phyloP scores from a whole-genome alignment of 2,888 invertebrate species.

The Keiferia lycopersicella region DNA sequence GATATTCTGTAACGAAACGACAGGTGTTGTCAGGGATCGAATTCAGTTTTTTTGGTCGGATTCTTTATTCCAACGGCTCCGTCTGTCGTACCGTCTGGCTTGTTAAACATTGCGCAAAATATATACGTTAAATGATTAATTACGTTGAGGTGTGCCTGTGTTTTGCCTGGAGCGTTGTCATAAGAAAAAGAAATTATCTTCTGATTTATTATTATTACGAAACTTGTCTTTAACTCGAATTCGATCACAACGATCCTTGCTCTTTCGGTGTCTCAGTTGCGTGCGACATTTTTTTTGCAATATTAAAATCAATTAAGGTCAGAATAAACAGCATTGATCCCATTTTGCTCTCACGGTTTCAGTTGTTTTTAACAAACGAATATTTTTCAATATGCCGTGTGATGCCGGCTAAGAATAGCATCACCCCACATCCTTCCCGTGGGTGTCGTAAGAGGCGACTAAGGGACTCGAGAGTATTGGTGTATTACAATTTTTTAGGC shows the following conservation, averaged over 20 bases:
- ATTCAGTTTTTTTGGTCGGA: conserved; percentile 3
- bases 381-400: no score
- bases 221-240: conserved; percentile 21
- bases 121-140: conserved; percentile 33
- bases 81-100: conserved; percentile 23
- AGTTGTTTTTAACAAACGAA: no score
- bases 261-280: background rate
- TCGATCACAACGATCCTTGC: conserved; percentile 20
- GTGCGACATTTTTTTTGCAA: conserved; percentile 5
- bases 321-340: background rate
- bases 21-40: conserved; percentile 21
- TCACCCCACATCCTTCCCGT: no score
- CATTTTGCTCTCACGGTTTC: conserved; percentile 5
- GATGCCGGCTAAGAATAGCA: no score
- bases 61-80: conserved; percentile 5
- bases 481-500: no score
- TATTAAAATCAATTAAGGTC: conserved; percentile 19
- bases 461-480: no score
- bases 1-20: conserved; percentile 14
- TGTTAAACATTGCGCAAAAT: conserved; percentile 33
- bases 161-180: conserved; percentile 32
- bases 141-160: conserved; percentile 31
- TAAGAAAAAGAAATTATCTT: conserved; percentile 32
- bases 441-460: no score
- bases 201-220: conserved; percentile 29